Evolutionary conservation across 2,888 invertebrate species (phyloP).

Genomic region (Drosophila stalkeri): DNA sequence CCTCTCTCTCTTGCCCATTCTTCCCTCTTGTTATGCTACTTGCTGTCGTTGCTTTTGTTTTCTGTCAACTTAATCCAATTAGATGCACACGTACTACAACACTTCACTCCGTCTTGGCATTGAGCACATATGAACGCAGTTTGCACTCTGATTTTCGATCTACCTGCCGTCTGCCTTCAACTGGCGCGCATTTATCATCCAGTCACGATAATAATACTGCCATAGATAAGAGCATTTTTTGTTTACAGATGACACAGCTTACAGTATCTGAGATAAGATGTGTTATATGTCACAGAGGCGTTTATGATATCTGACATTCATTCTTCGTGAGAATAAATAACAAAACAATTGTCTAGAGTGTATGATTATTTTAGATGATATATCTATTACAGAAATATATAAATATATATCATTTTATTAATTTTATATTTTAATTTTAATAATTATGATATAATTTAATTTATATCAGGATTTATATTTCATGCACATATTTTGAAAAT

Average conservation of each 20-base stretch:
- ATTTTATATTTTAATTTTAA: not conserved
- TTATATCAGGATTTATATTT: no score
- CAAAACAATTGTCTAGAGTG: not conserved
- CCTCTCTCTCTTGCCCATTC: not conserved
- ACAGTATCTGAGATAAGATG: not conserved
- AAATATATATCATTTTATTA: no score
- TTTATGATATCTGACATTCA: not conserved
- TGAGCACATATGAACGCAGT: constrained; percentile 30
- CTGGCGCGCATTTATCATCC: constrained; percentile 14
- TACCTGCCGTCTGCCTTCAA: constrained; percentile 5
- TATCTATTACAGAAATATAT: not conserved
- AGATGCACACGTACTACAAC: constrained; percentile 39
- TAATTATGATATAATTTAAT: no score
- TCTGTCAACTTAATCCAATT: constrained; percentile 78
- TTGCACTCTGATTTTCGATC: constrained; percentile 56
- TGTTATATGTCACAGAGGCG: constrained; percentile 3
- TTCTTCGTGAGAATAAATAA: no score
- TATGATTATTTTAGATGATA: not conserved
- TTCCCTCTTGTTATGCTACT: not conserved
- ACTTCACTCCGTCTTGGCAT: constrained; percentile 5
- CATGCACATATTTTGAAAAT: no score
- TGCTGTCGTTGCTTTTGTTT: constrained; percentile 45
- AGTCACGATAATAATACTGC: constrained; percentile 37
- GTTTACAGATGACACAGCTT: constrained; percentile 4
- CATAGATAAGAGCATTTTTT: constrained; percentile 32